These are phyloP conservation scores for Nannobrachium achirus DNA, from an alignment of 2,113 vertebrate genomes.

Conservation along the genomic window DNA sequence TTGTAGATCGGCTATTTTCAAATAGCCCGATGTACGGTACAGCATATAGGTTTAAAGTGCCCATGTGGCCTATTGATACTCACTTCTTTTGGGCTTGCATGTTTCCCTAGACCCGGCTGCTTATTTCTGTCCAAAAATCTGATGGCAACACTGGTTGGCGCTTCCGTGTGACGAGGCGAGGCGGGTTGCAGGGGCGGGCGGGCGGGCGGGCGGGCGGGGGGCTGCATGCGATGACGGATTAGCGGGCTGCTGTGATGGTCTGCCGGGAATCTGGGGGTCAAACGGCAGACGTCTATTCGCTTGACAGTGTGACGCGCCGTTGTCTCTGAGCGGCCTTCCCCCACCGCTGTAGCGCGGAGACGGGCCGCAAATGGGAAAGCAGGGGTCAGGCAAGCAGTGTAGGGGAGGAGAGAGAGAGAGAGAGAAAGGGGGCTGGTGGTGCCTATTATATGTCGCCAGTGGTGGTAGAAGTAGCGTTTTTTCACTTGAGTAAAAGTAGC, in stretches of 20 bases:
- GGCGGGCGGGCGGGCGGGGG: conserved; percentile 31
- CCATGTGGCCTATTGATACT: not conserved
- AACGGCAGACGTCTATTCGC: conserved; percentile 54
- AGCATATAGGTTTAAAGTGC: too few relatives aligned
- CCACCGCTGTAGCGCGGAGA: conserved; percentile 25
- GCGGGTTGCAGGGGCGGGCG: not conserved
- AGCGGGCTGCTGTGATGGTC: conserved; percentile 41
- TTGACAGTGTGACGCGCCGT: conserved; percentile 53
- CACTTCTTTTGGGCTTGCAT: too few relatives aligned
- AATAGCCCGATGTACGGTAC: too few relatives aligned
- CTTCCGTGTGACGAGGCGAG: conserved; percentile 32
- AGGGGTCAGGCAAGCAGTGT: conserved; percentile 21
- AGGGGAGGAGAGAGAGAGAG: not conserved
- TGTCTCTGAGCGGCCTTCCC: conserved; percentile 39
- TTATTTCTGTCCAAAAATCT: not conserved
- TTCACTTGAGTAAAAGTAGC: too few relatives aligned
- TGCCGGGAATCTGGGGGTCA: conserved; percentile 59
- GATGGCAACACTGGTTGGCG: not conserved
- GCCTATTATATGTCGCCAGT: too few relatives aligned
- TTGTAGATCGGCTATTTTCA: too few relatives aligned
- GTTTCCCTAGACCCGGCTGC: too few relatives aligned
- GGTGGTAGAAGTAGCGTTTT: too few relatives aligned
- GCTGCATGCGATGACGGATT: conserved; percentile 70
- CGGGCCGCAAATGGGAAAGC: conserved; percentile 15
- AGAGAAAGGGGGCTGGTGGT: not conserved